Base-by-base conservation (phyloP, 1,140 invertebrate species). In the Holcopasites calliopsidis region DNA sequence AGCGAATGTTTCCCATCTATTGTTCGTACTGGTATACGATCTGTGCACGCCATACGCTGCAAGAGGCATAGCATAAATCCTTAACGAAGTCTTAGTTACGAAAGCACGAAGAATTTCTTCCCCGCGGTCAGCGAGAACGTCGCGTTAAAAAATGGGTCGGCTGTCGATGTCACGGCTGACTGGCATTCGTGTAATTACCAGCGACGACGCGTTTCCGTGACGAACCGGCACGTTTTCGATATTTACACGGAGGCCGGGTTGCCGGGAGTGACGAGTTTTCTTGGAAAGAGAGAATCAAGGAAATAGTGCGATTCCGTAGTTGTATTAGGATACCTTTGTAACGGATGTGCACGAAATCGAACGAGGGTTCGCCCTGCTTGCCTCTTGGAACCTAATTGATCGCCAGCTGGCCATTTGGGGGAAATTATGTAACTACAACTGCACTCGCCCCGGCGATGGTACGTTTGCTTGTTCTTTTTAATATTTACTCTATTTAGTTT, bases 191-290 rank as follows among this genome's bases (percentile, higher is more conserved):
- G 61, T 83, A 83, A 83, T 83, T 83, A 74, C 49, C 54, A 50
- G 13, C 79, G 80, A 83, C 76, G 61, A 82, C 60, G 60, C 76
- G 61, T 79, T 83, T 83, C 81, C 81, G 81, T 28, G 28, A 28
- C 47, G 69, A 42, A 74, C 80, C 66, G 81, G 21, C 26, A 31
- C 26, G 40, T 11, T 64, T 47, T 64, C 60, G 33, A 3, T 11
- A 50, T 47, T 55, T 42, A 33, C 33, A 31, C 60, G 79, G 8
- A 21, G 61, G 40, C 18, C 49, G 50, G 60, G 31, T 31, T 55
- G n/a, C 26, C 49, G n/a, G 11, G 23, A 57, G 31, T 49, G 69
- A 50, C 38, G 61, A 61, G 40, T 71, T 74, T 82, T 82, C 80
- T 77, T 52, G 81, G 79, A 78, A 82, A 82, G 38, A n/a, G n/a